Percentiles rank a stretch among this genome's conserved stretches.
phyloP scores from a whole-genome alignment of 23 tunicate genomes.

The Clavelina lepadiformis region DNA sequence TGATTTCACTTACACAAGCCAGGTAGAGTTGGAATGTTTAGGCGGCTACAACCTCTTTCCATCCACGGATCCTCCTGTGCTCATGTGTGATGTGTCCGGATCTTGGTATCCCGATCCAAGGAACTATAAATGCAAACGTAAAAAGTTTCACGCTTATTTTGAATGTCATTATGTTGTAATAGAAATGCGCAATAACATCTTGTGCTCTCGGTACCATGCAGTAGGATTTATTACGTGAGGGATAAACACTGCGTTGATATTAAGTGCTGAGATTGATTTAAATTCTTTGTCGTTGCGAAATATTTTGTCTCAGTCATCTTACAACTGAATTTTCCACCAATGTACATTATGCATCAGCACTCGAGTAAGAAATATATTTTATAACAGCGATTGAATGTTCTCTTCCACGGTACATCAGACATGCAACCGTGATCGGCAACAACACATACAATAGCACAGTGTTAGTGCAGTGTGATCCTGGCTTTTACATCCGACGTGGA shows the following conservation, averaged over 20 bases:
- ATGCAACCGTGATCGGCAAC: slow-evolving; percentile 25
- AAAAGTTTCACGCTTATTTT: too few relatives aligned
- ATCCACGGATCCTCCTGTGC: slow-evolving; percentile 5
- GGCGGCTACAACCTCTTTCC: slow-evolving; percentile 51
- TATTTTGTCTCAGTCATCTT: too few relatives aligned
- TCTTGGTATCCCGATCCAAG: slow-evolving; percentile 65
- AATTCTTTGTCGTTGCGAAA: too few relatives aligned
- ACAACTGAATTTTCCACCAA: too few relatives aligned
- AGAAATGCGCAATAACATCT: too few relatives aligned
- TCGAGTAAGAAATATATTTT: too few relatives aligned
- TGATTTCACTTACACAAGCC: slow-evolving; percentile 16
- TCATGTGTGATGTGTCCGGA: slow-evolving; percentile 50
- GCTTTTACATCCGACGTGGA: slow-evolving; percentile 24
- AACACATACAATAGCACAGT: slow-evolving; percentile 19
- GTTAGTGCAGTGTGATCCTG: slow-evolving; percentile 41
- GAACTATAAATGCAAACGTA: slow-evolving; percentile 43
- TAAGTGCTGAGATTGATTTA: too few relatives aligned
- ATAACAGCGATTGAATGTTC: slow-evolving; percentile 55
- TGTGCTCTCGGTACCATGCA: not conserved
- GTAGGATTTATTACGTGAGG: not conserved
- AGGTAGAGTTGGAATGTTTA: slow-evolving; percentile 29
- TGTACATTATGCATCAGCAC: too few relatives aligned
- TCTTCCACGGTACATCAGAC: slow-evolving; percentile 26
- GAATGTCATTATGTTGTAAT: too few relatives aligned
- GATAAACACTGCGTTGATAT: too few relatives aligned